Evolutionary conservation across 2,113 vertebrate species (phyloP), one percentile per base, ranked within the genome.

Genomic region (Accipiter cooperii): DNA sequence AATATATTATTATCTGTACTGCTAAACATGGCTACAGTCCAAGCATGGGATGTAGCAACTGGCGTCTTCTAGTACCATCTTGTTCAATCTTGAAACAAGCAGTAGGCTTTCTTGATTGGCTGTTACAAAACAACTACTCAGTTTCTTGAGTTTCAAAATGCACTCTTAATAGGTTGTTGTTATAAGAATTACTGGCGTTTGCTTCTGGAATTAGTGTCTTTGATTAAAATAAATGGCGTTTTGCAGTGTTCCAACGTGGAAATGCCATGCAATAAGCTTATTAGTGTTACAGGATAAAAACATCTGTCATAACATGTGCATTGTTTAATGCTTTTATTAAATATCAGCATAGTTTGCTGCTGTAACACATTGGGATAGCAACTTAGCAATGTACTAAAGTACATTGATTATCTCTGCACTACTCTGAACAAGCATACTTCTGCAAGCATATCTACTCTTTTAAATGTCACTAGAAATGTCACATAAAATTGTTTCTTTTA

Each of bases 91-190:
- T 80, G 91, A 91, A 95, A 91, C 19, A 71, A 74, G 58, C 46
- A 77, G 54, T 71, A 58, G 61, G 24, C 18, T 91, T 83, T 84
- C 58, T 65, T 79, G 54, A 65, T 26, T 69, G 47, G 18, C 55
- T 63, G 28, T 83, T 89, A 33, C 12, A 82, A 69, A 90, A 55
- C 19, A 65, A n/a, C 44, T 79, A 34, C 46, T 87, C 34, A 46
- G 33, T 64, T 95, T 92, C 65, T 75, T 65, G n/a, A 58, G 26
- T 96, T 96, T 85, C 70, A 89, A 94, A 96, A 91, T 49, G n/a
- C 13, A 69, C 36, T 76, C 55, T 68, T 74, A 66, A 28, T 26
- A 89, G 40, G n/a, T 89, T 68, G 36, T 51, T 71, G n/a, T 74
- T 87, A 24, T 5, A 85, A 82, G 70, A 47, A 54, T 89, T 82